A percentile compares a stretch with the other conserved stretches of the same genome.
phyloP scores from a whole-genome alignment of 2,888 invertebrate species.

The Lepetodrilus schrolli region DNA sequence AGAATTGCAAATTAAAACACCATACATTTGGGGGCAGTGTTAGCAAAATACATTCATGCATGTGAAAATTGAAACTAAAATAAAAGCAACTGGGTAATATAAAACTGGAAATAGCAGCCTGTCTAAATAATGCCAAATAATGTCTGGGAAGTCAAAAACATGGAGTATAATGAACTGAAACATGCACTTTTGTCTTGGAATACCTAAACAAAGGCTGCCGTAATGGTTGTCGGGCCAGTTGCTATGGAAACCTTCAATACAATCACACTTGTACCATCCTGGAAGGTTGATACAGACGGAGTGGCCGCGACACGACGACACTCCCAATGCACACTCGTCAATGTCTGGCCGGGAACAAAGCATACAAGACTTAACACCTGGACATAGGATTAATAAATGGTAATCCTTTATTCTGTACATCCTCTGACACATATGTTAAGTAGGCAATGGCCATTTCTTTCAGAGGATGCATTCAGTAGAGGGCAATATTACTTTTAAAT shows the following conservation, averaged over 20 bases:
- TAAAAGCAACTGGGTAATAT: neutral
- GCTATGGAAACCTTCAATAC: slow-evolving; percentile 84
- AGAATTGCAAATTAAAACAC: too few relatives aligned
- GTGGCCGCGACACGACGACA: slow-evolving; percentile 84
- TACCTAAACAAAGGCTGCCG: slow-evolving; percentile 74
- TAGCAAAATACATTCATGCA: too few relatives aligned
- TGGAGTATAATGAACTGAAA: neutral
- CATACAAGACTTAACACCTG: too few relatives aligned
- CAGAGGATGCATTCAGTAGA: too few relatives aligned
- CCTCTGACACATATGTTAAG: too few relatives aligned
- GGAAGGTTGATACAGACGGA: slow-evolving; percentile 89
- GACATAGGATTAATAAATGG: too few relatives aligned
- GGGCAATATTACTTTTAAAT: too few relatives aligned
- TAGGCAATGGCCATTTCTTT: too few relatives aligned
- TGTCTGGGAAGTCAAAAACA: neutral
- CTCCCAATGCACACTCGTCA: slow-evolving; percentile 86
- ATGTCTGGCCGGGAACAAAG: slow-evolving; percentile 80
- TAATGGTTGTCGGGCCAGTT: slow-evolving; percentile 66
- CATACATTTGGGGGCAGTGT: too few relatives aligned
- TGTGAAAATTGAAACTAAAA: neutral
- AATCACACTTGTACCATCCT: slow-evolving; percentile 79
- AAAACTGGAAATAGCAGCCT: neutral
- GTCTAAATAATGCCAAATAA: neutral
- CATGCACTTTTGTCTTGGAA: slow-evolving; percentile 40
- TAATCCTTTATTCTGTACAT: too few relatives aligned